A percentile compares a stretch with the other conserved stretches of the same genome.
Evolutionary conservation across 23 tunicate genomes (phyloP).

Genomic region (Styela clava): DNA sequence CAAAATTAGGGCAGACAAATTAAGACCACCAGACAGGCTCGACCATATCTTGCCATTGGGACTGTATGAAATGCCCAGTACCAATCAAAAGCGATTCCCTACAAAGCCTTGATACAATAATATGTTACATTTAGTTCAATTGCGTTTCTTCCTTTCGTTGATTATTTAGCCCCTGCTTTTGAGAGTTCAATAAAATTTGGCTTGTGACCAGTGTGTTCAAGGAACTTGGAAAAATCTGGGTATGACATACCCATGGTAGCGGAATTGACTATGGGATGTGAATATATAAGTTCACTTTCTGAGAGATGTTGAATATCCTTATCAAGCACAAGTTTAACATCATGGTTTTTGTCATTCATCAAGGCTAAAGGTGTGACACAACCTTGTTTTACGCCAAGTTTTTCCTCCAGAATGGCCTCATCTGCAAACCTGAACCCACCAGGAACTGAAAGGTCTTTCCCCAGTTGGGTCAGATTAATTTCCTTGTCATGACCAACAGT

Average conservation of each 20-base stretch:
- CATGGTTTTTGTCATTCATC: conserved; percentile 38
- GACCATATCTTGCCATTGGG: too few relatives aligned
- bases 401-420: conserved; percentile 64
- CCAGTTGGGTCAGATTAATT: conserved; percentile 41
- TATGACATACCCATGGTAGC: conserved; percentile 60
- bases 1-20: too few relatives aligned
- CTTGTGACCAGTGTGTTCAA: conserved; percentile 52
- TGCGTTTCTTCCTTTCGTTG: too few relatives aligned
- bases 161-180: too few relatives aligned
- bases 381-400: conserved; percentile 62
- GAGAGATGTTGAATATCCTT: conserved; percentile 28
- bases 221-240: conserved; percentile 42
- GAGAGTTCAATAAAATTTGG: conserved; percentile 30
- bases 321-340: conserved; percentile 56
- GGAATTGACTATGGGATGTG: conserved; percentile 82
- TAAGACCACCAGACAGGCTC: too few relatives aligned
- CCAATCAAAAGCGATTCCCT: not conserved
- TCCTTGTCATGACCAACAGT: conserved; percentile 54
- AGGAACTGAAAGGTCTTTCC: conserved; percentile 43
- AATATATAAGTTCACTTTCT: conserved; percentile 47
- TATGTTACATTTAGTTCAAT: too few relatives aligned
- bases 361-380: conserved; percentile 87
- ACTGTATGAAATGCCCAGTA: not conserved
- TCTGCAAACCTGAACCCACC: conserved; percentile 91
- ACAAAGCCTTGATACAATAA: too few relatives aligned